phyloP scores from a whole-genome alignment of 2,888 invertebrate species.

The Drosophila glabriapex region DNA sequence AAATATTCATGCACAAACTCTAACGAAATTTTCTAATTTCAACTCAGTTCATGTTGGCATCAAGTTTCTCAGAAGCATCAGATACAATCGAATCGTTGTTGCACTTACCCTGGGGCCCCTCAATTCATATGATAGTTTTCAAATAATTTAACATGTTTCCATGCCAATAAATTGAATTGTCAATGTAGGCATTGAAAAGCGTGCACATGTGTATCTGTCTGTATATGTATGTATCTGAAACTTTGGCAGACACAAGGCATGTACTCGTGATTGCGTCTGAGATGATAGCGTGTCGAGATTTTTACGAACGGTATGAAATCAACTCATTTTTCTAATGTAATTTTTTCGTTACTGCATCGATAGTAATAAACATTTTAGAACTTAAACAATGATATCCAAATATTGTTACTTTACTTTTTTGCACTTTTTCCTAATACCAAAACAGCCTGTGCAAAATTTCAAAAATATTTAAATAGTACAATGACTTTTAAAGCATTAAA shows the following conservation, averaged over 20 bases:
- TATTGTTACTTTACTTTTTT: neutral
- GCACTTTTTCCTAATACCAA: no score
- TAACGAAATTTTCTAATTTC: conserved; percentile 28
- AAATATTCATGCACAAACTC: conserved; percentile 30
- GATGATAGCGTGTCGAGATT: conserved; percentile 13
- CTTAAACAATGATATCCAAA: neutral
- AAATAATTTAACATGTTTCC: conserved; percentile 67
- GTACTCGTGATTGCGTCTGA: neutral
- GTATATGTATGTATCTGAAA: conserved; percentile 15
- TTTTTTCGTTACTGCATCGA: no score
- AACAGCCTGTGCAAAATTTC: neutral
- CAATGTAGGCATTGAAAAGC: conserved; percentile 28
- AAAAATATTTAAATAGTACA: neutral
- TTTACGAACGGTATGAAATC: neutral
- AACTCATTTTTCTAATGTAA: no score
- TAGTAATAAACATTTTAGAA: neutral
- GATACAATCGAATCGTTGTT: neutral
- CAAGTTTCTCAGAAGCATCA: neutral
- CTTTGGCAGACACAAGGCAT: conserved; percentile 25
- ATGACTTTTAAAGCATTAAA: neutral
- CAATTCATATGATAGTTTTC: conserved; percentile 49
- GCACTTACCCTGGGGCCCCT: conserved; percentile 20
- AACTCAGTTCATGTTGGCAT: conserved; percentile 10
- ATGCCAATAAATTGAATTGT: conserved; percentile 74
- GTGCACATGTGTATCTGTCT: conserved; percentile 18